Base-by-base conservation (phyloP, 2,888 invertebrate genomes). In the Labia minor region DNA sequence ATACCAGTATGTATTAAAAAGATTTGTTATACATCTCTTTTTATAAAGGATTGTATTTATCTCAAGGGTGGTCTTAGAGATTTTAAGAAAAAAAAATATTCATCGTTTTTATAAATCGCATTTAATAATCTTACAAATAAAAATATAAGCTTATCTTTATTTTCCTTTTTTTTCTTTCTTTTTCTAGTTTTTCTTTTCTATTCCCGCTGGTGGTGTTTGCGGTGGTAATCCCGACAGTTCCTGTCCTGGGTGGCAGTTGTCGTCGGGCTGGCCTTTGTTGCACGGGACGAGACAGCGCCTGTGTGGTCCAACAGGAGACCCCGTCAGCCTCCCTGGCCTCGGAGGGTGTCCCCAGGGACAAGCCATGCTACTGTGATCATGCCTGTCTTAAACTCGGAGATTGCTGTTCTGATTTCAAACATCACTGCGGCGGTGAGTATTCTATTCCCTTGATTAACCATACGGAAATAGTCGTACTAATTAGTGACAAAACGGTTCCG, bases 311-410 rank as follows among this genome's bases (percentile, higher is more conserved):
- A 78, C 90, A 91, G 76, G 86, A 90, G 0, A 89, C 91, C 63
- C 82, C 89, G 69, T 90, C 92, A 75, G 87, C 90, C 37, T 90
- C 92, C 72, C 49, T 49, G 16, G 49, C 49, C 14, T 49, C 49
- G 14, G 79, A 89, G 70, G 86, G 85, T 72, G 49, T 49, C 49
- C 49, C 49, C 2, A 49, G 49, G 16, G 92, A 92, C 76, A 90
- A 91, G 75, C 92, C 92, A 1, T 94, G 94, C 77, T 94, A 93
- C 78, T 94, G 94, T 79, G 94, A 95, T 79, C 91, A 92, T 75
- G 92, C 92, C 68, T 94, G 94, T 75, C 80, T 92, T 73, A 90
- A 90, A 74, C 82, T 93, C 62, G 91, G 91, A 63, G 94, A 94
- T 75, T 94, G 94, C 79, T 94, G 94, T 79, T 81, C 85, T 62